Percentiles rank a stretch among this genome's conserved stretches.
phyloP scores from a whole-genome alignment of 2,797 vertebrate genomes.

The Macropus fuliginosus region DNA sequence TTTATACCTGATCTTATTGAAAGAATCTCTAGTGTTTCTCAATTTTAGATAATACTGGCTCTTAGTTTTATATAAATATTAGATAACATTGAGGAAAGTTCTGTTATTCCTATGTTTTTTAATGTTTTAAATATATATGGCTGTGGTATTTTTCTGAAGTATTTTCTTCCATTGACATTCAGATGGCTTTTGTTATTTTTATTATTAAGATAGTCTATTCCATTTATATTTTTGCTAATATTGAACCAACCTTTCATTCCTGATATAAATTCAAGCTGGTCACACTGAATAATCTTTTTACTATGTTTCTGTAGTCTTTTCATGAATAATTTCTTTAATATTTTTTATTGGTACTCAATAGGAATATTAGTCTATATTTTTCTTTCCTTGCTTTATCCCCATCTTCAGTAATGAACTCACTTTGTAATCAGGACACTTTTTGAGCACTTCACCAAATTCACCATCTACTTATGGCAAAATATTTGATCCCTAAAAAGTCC shows the following conservation, averaged over 20 bases:
- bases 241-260: not conserved
- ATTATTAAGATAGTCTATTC: not conserved
- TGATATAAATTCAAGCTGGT: not conserved
- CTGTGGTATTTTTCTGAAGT: not conserved
- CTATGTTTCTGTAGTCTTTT: not conserved
- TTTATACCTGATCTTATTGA: not conserved
- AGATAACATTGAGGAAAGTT: not conserved
- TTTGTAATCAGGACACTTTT: not conserved
- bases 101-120: not conserved
- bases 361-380: conserved; percentile 13
- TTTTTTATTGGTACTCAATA: not conserved
- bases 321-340: not conserved
- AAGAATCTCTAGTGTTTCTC: not conserved
- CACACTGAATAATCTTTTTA: not conserved
- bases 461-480: not conserved
- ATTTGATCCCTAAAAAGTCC: not conserved
- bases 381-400: conserved; percentile 17
- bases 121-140: not conserved
- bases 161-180: not conserved
- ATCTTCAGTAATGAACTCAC: not conserved
- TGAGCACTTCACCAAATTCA: not conserved
- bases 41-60: not conserved
- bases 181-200: not conserved
- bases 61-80: not conserved
- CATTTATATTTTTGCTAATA: not conserved